phyloP scores from a whole-genome alignment of 2,113 vertebrate genomes.

The Corapipo altera region DNA sequence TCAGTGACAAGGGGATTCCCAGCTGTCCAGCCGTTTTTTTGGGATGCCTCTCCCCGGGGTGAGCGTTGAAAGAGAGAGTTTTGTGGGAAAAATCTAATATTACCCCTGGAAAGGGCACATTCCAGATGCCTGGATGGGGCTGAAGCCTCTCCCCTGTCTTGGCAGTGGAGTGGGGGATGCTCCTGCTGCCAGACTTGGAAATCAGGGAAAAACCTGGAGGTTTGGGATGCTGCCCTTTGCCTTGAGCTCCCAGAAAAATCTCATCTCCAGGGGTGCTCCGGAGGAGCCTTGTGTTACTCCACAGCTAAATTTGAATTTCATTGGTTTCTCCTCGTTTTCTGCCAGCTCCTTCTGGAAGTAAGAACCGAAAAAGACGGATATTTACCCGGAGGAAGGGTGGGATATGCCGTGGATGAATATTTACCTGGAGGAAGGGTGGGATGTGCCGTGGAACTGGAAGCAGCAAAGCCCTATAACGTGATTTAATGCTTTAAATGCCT shows the following conservation, averaged over 20 bases:
- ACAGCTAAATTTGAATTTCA: background rate
- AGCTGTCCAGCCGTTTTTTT: background rate
- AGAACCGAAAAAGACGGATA: fast-evolving
- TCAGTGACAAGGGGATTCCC: too few species aligned
- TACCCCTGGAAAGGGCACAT: background rate
- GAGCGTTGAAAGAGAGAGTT: background rate
- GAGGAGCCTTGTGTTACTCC: background rate
- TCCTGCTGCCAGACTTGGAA: background rate
- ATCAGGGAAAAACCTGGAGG: background rate
- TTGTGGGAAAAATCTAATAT: background rate
- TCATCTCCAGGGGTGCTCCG: background rate
- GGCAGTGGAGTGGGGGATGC: background rate
- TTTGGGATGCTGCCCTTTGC: background rate
- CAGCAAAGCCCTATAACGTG: background rate
- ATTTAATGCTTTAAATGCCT: background rate
- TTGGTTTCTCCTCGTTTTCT: background rate
- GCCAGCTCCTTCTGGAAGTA: background rate
- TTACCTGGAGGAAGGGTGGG: background rate
- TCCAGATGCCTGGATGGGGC: background rate
- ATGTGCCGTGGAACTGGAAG: background rate
- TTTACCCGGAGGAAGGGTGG: background rate
- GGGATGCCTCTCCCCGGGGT: background rate
- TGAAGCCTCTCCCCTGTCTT: background rate
- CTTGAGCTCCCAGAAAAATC: background rate
- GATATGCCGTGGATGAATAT: background rate